These are phyloP conservation scores for Macrophya alboannulata DNA, from an alignment of 2,888 invertebrate species.

Conservation along the genomic window DNA sequence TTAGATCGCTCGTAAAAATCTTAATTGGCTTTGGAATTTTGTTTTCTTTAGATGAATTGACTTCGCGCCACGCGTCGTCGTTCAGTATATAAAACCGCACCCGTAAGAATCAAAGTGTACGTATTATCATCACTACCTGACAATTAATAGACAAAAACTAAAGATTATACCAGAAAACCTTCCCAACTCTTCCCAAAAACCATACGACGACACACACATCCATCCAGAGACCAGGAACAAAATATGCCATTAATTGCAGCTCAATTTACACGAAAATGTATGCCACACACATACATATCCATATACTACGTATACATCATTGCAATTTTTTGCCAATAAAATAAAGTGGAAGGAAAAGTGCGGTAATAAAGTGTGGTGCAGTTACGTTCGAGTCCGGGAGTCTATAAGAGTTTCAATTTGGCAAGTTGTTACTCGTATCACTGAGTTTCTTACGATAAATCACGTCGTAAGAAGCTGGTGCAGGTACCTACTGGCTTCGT, in stretches of 20 bases:
- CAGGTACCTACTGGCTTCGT: constrained; percentile 28
- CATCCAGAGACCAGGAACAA: neutral
- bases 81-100: neutral
- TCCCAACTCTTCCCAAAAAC: neutral
- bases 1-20: constrained; percentile 56
- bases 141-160: neutral
- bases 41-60: constrained; percentile 41
- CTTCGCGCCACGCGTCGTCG: neutral
- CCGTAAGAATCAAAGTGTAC: neutral
- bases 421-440: constrained; percentile 48
- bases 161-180: neutral
- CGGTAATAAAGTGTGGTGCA: constrained; percentile 16
- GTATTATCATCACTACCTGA: neutral
- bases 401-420: constrained; percentile 46
- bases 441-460: constrained; percentile 40
- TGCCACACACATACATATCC: neutral
- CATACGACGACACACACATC: neutral
- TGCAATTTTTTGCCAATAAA: constrained; percentile 32
- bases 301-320: neutral
- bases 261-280: constrained; percentile 22
- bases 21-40: constrained; percentile 55
- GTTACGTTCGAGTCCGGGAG: constrained; percentile 26
- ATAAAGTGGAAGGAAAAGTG: constrained; percentile 39
- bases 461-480: constrained; percentile 33
- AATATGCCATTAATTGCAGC: neutral